Conservation (phyloP, 2,113 vertebrate genomes). For the Tursiops truncatus region DNA sequence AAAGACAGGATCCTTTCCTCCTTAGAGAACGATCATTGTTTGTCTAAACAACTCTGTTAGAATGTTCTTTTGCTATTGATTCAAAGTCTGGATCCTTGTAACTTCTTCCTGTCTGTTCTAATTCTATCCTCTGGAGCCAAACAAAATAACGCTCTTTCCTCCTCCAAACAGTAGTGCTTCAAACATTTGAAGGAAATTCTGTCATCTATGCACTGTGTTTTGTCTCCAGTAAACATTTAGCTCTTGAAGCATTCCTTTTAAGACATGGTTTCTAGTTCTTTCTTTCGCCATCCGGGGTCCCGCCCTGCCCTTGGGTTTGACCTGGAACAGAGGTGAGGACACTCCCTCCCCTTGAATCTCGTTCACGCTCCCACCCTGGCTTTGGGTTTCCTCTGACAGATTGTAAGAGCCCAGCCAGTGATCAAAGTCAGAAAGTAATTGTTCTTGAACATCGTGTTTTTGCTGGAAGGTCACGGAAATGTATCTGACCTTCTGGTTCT, state of each 20-base stretch:
- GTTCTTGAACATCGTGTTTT: not conserved
- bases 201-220: not conserved
- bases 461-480: not conserved
- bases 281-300: not conserved
- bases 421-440: not conserved
- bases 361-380: not conserved
- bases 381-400: not conserved
- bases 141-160: constrained; percentile 46
- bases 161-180: not conserved
- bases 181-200: not conserved
- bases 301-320: not conserved
- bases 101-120: constrained; percentile 38
- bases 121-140: constrained; percentile 17
- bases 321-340: not conserved
- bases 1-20: not conserved
- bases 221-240: not conserved
- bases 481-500: not conserved
- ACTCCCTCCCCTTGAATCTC: not conserved
- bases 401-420: not conserved
- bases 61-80: not conserved
- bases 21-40: not conserved
- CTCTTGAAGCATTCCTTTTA: not conserved
- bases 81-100: not conserved
- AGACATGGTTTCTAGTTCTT: not conserved
- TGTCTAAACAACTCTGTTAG: not conserved